phyloP scores from a whole-genome alignment of 2,113 vertebrate species.

The Mus musculus region DNA sequence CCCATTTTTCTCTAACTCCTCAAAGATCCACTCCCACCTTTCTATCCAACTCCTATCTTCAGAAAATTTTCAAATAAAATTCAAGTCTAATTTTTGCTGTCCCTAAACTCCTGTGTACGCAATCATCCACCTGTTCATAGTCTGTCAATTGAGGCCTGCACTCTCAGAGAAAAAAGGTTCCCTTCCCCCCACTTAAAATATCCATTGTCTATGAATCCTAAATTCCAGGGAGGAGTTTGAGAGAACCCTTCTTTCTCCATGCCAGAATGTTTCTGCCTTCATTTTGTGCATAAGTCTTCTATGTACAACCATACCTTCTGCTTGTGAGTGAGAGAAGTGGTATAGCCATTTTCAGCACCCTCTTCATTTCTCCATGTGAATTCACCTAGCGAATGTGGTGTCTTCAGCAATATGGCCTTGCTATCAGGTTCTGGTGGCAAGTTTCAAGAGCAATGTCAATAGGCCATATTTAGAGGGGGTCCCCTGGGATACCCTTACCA shows the following conservation, averaged over 20 bases:
- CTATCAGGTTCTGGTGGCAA: background rate
- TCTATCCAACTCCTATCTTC: background rate
- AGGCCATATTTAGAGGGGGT: background rate
- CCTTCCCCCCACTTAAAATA: no score
- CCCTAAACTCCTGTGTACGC: background rate
- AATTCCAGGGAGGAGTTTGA: accelerated
- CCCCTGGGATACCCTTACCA: background rate
- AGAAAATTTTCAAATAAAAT: background rate
- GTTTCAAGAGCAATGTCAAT: background rate
- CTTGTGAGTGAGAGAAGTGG: no score
- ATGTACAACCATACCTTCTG: background rate
- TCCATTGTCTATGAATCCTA: no score
- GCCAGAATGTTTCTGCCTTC: background rate
- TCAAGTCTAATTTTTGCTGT: background rate
- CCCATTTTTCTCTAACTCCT: background rate
- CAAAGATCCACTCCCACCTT: background rate
- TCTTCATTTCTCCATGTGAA: background rate
- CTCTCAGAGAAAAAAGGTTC: background rate
- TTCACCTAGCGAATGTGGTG: background rate
- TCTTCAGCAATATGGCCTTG: background rate
- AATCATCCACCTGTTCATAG: background rate
- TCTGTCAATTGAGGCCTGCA: background rate
- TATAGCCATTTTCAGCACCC: no score
- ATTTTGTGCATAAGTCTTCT: background rate
- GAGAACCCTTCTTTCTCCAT: background rate